Percentiles rank a stretch among this genome's conserved stretches.
Conservation (phyloP, 2,888 invertebrate species). For the Achlya flavicornis region DNA sequence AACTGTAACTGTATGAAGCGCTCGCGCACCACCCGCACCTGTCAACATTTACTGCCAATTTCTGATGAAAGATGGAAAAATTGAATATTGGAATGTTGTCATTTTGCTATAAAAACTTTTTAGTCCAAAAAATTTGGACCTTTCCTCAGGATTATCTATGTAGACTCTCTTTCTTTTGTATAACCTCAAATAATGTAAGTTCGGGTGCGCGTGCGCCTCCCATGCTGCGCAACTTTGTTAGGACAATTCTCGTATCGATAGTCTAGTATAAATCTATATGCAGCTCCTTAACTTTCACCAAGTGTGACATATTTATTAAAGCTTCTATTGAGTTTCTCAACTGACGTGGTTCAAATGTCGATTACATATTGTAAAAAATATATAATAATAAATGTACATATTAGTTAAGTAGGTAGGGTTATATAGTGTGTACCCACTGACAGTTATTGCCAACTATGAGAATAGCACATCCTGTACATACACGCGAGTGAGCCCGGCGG, state of each 20-base stretch:
- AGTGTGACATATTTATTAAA: conserved; percentile 5
- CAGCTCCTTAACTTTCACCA: conserved; percentile 7
- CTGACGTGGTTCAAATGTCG: neutral
- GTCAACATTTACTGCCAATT: neutral
- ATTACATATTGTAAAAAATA: neutral
- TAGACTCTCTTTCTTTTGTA: neutral
- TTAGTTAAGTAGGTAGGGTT: conserved; percentile 12
- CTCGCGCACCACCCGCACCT: neutral
- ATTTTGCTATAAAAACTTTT: too few species aligned
- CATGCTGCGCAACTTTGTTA: neutral
- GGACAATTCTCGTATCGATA: conserved; percentile 8
- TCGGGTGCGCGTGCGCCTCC: neutral
- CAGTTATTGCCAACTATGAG: conserved; percentile 14
- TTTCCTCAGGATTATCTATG: too few species aligned
- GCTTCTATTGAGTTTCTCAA: neutral
- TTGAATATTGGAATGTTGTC: neutral
- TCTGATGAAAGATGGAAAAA: neutral
- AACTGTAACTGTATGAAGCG: conserved; percentile 15
- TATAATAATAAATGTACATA: conserved; percentile 10
- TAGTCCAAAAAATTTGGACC: too few species aligned
- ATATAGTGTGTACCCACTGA: neutral
- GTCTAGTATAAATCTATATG: conserved; percentile 6
- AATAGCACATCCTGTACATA: neutral
- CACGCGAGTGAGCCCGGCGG: conserved; percentile 4
- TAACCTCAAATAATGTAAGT: neutral